A percentile compares a stretch with the other conserved stretches of the same genome.
Evolutionary conservation across 2,113 vertebrate species (phyloP).

Genomic region (Alouatta palliata): DNA sequence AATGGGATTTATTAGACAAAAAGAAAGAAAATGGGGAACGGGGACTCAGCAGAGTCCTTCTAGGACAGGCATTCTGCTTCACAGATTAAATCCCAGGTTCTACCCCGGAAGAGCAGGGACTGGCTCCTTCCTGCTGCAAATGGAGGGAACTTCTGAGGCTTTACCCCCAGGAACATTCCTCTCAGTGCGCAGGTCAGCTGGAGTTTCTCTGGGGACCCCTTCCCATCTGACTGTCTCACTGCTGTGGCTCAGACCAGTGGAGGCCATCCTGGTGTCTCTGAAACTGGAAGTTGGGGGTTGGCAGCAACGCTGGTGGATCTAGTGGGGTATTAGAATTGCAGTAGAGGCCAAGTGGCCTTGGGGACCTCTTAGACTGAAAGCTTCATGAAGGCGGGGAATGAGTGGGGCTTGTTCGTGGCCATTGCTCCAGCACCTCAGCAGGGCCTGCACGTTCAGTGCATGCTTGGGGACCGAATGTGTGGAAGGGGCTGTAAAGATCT

Average conservation of each 20-base stretch:
- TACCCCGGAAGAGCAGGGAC: too few relatives aligned
- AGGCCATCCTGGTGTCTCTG: neutral
- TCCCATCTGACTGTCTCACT: too few relatives aligned
- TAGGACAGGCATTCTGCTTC: too few relatives aligned
- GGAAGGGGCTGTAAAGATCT: neutral
- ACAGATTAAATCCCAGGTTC: too few relatives aligned
- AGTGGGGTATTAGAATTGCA: neutral
- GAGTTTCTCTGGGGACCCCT: too few relatives aligned
- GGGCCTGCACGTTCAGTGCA: fast-evolving
- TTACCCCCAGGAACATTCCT: too few relatives aligned
- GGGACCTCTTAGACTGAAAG: neutral
- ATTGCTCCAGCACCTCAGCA: fast-evolving
- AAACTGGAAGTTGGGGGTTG: neutral
- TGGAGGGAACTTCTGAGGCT: too few relatives aligned
- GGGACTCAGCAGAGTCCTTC: too few relatives aligned
- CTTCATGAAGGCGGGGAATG: fast-evolving
- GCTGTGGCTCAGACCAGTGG: neutral
- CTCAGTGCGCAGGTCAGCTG: too few relatives aligned
- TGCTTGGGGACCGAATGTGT: neutral
- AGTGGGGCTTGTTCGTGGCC: neutral
- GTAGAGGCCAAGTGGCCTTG: neutral
- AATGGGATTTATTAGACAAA: too few relatives aligned
- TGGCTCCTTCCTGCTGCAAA: too few relatives aligned
- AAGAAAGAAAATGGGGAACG: too few relatives aligned
- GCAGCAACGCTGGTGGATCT: neutral